These are phyloP conservation scores for Takifugu flavidus DNA, from an alignment of 2,113 vertebrate genomes.

Conservation along the genomic window DNA sequence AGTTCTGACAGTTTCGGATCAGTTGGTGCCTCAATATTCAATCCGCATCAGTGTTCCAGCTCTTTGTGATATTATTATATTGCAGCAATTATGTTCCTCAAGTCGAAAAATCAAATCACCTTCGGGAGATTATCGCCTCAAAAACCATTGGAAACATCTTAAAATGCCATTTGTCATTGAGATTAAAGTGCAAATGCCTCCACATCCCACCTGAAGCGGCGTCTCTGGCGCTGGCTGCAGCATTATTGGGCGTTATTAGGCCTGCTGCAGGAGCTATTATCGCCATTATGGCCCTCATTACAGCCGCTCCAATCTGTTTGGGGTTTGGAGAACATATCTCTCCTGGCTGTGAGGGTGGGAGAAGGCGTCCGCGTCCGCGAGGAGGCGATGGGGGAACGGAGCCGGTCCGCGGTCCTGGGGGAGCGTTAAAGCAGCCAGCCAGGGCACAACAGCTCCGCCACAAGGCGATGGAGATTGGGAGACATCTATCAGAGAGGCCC, in stretches of 20 bases:
- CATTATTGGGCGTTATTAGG: slow-evolving; percentile 29
- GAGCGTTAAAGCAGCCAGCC: slow-evolving; percentile 58
- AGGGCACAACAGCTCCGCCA: slow-evolving; percentile 59
- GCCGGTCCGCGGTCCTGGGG: slow-evolving; percentile 53
- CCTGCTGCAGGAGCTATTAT: slow-evolving; percentile 32
- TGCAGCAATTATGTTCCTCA: slow-evolving; percentile 8
- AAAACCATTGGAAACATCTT: slow-evolving; percentile 1
- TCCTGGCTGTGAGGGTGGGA: slow-evolving; percentile 30
- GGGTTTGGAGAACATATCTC: slow-evolving; percentile 22
- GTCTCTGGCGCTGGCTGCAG: slow-evolving; percentile 6
- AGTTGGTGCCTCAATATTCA: not conserved
- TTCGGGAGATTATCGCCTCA: not conserved
- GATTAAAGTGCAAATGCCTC: slow-evolving; percentile 26
- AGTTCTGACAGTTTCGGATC: not conserved
- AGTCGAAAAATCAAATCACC: slow-evolving; percentile 21
- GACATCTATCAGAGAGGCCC: slow-evolving; percentile 58
- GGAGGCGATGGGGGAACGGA: slow-evolving; percentile 48
- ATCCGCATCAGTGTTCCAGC: slow-evolving; percentile 11
- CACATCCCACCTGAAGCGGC: slow-evolving; percentile 6
- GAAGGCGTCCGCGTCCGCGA: slow-evolving; percentile 42
- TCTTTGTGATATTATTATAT: slow-evolving; percentile 1
- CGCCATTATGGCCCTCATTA: slow-evolving; percentile 42
- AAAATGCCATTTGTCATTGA: slow-evolving; percentile 7
- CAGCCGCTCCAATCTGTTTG: slow-evolving; percentile 25
- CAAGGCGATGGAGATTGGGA: slow-evolving; percentile 63